Evolutionary conservation across 1,140 invertebrate species (phyloP), one percentile per base, ranked within the genome.

Genomic region (Rhyzopertha dominica): DNA sequence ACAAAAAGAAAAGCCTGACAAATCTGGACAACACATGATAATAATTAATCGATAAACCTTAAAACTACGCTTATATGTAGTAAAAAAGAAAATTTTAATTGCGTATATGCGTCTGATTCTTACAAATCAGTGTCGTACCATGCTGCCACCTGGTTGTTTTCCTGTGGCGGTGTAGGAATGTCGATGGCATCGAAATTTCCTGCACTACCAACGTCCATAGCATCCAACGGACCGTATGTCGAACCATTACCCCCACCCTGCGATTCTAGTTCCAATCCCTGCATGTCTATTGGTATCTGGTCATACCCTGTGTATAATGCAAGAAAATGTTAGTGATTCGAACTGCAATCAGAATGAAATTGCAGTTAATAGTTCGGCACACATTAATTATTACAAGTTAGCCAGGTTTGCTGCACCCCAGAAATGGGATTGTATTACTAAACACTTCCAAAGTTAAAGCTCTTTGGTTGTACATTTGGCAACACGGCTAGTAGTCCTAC

Each of bases 51-150:
- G 24, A 26, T 26, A 8, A 26, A n/a, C n/a, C 24, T 26, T n/a
- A 8, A n/a, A 26, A 8, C 7, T 8, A n/a, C n/a, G n/a, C 24
- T 8, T 7, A 8, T n/a, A 8, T 26, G 7, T 8, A 26, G n/a
- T 8, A 26, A 7, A 8, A 8, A 32, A 9, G 16, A 7, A 32
- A 8, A 32, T 8, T 8, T 9, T 26, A 7, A 26, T 26, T 26
- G 7, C 7, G n/a, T 8, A 53, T n/a, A n/a, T n/a, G n/a, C n/a
- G n/a, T n/a, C n/a, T n/a, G n/a, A n/a, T n/a, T 52, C 58, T 74
- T 85, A 96, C 59, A 95, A 82, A 71, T 95, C 93, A 50, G 93
- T 95, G 70, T 96, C 93, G 73, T 94, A 95, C 92, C 92, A 95
- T 56, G 90, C 88, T 51, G 90, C 87, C 39, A 90, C 82, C 62